These are phyloP conservation scores for Leucophenga montana DNA, from an alignment of 2,888 invertebrate genomes.

Conservation along the genomic window DNA sequence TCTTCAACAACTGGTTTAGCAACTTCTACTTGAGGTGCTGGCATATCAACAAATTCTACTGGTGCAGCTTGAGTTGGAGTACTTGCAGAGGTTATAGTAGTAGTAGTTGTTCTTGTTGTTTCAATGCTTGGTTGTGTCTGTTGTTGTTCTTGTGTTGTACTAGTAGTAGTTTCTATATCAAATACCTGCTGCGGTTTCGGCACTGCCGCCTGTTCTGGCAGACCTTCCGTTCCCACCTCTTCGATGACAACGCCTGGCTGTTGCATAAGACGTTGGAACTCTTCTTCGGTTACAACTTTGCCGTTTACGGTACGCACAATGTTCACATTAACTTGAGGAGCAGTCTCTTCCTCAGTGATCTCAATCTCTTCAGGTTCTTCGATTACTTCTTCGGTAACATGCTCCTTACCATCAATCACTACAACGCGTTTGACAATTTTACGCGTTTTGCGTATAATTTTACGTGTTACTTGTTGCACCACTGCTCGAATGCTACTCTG, in stretches of 20 bases:
- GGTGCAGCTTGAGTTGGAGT: constrained; percentile 64
- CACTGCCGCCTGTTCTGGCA: constrained; percentile 49
- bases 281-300: constrained; percentile 71
- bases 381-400: constrained; percentile 85
- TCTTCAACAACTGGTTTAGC: constrained; percentile 54
- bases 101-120: constrained; percentile 57
- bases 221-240: constrained; percentile 60
- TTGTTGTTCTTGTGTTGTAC: constrained; percentile 50
- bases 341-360: constrained; percentile 66
- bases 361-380: constrained; percentile 84
- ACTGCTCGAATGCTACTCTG: constrained; percentile 79
- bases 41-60: constrained; percentile 72
- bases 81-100: constrained; percentile 43
- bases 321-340: constrained; percentile 73
- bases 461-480: constrained; percentile 86
- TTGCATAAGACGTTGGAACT: constrained; percentile 66
- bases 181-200: constrained; percentile 71
- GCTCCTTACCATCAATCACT: constrained; percentile 88
- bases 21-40: constrained; percentile 71
- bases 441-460: constrained; percentile 83
- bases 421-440: constrained; percentile 84
- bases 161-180: constrained; percentile 69
- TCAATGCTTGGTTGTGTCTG: constrained; percentile 42
- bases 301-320: constrained; percentile 77
- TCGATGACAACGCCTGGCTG: constrained; percentile 68